These are phyloP conservation scores for Serrognathus titanus DNA, from an alignment of 2,888 invertebrate genomes.

Conservation along the genomic window DNA sequence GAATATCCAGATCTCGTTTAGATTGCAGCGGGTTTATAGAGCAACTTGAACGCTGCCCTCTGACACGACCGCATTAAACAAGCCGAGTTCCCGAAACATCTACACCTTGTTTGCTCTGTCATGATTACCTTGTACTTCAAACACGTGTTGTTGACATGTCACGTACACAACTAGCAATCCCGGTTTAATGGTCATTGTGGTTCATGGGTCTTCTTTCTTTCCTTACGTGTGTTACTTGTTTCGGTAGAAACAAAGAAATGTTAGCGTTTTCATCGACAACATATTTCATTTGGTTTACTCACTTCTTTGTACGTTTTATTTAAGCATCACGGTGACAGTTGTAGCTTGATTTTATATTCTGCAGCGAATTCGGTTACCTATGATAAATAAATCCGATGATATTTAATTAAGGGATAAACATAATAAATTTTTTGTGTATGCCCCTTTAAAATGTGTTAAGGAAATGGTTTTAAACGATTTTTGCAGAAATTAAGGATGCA, in stretches of 20 bases:
- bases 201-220: not conserved
- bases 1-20: constrained; percentile 28
- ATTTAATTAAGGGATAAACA: no score
- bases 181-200: constrained; percentile 7
- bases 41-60: constrained; percentile 24
- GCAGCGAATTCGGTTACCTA: no score
- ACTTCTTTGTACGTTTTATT: no score
- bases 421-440: no score
- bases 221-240: not conserved
- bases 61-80: constrained; percentile 26
- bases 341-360: no score
- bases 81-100: constrained; percentile 26
- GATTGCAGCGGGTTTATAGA: constrained; percentile 25
- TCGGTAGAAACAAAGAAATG: not conserved
- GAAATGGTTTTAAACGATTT: no score
- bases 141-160: constrained; percentile 30
- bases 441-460: no score
- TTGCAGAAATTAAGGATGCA: no score
- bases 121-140: constrained; percentile 27
- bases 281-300: no score
- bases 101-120: constrained; percentile 28
- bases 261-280: not conserved
- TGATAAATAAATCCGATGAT: no score
- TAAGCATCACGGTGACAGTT: no score
- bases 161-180: constrained; percentile 24